These are phyloP conservation scores for Atta colombica DNA, from an alignment of 1,140 invertebrate species.

Conservation along the genomic window DNA sequence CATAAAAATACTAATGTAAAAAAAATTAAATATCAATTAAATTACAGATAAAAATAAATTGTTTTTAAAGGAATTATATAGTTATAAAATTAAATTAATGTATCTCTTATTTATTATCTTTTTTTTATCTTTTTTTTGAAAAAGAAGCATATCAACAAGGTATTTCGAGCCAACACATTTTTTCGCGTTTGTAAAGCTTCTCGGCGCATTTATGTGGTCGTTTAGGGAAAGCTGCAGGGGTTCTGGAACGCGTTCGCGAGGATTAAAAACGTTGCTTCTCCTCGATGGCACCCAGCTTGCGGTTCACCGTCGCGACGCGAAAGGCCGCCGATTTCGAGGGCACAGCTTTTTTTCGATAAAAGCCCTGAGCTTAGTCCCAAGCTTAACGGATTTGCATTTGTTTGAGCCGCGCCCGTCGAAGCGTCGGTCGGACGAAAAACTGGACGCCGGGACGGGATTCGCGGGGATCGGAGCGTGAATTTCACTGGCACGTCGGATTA, in stretches of 20 bases:
- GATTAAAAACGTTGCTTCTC: conserved; percentile 75
- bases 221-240: conserved; percentile 53
- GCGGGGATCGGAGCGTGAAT: conserved; percentile 67
- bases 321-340: conserved; percentile 67
- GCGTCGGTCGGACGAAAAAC: conserved; percentile 70
- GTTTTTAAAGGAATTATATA: not conserved
- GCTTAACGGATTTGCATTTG: conserved; percentile 77
- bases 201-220: conserved; percentile 50
- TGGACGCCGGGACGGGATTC: conserved; percentile 61
- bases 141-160: not conserved
- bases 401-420: conserved; percentile 66
- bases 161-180: conserved; percentile 14
- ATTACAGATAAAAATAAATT: not conserved
- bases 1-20: not conserved
- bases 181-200: conserved; percentile 27
- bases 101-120: not conserved
- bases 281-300: conserved; percentile 53
- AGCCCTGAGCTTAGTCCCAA: conserved; percentile 73
- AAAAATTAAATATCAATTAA: conserved; percentile 1
- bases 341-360: conserved; percentile 73
- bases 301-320: conserved; percentile 57
- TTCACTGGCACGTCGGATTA: conserved; percentile 55
- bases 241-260: conserved; percentile 55
- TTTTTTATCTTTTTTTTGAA: not conserved
- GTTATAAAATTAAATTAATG: not conserved